Evolutionary conservation across 1,140 invertebrate genomes (phyloP), one percentile per base, ranked within the genome.

Genomic region (Delia radicum): DNA sequence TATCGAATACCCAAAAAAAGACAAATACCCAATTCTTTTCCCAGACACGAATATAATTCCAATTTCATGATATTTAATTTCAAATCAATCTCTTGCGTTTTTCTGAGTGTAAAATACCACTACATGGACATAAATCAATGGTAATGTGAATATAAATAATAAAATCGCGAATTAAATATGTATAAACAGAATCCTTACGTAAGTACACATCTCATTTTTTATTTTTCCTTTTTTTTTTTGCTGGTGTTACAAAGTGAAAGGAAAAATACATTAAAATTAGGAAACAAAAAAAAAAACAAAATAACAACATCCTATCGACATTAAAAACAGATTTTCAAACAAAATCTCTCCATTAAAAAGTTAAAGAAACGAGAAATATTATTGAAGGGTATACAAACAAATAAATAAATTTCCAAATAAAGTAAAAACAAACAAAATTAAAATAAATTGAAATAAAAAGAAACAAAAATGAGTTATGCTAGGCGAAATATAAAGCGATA

Each of bases 241-340:
- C n/a, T 29, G 27, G n/a, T 18, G 26, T 21, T 7, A 33, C 37
- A 33, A 69, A 69, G 65, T 69, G 65, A 69, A 69, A 69, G 65
- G n/a, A 69, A 33, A 69, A 69, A 33, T 33, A 69, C 65, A 69
- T 69, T 69, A 33, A 37, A 21, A 69, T 31, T 15, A 2, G 21
- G 13, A 18, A 69, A 33, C 3, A 37, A 21, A 18, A 33, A 21
- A 7, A 69, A 7, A 33, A 33, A 29, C 8, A 67, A n/a, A 29
- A 65, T 3, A 65, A 67, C 18, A 31, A 31, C 28, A 69, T 6
- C 29, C 1, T 69, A 63, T 27, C 5, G n/a, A 37, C 65, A 69
- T 69, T 69, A 69, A 69, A 69, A 69, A 69, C 29, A 69, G 65
- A 69, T 69, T 69, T 69, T 69, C 26, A 21, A 33, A 21, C 29